Conservation (phyloP, 2,888 invertebrate genomes). For the Sipunculus nudus region DNA sequence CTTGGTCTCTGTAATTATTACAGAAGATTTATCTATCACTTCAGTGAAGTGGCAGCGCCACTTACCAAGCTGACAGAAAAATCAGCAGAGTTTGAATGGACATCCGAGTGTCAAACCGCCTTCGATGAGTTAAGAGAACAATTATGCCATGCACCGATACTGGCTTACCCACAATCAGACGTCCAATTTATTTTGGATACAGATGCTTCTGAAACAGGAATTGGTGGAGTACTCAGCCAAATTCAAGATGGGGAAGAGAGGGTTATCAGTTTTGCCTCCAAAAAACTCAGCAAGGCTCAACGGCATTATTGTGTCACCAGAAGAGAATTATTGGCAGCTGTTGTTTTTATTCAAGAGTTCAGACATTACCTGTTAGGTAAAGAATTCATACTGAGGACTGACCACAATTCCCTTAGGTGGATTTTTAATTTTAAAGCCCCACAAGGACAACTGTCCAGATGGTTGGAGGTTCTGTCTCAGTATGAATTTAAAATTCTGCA, state of each 20-base stretch:
- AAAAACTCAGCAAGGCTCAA: not conserved
- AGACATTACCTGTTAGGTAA: not conserved
- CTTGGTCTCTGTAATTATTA: no score
- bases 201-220: not conserved
- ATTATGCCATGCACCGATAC: no score
- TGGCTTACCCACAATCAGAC: no score
- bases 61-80: no score
- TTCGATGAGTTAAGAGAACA: no score
- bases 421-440: not conserved
- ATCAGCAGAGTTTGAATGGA: no score
- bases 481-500: slow-evolving; percentile 1
- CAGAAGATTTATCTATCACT: no score
- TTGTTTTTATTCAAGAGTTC: not conserved
- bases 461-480: not conserved
- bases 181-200: no score
- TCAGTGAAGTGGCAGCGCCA: no score
- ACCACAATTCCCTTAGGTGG: not conserved
- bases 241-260: not conserved
- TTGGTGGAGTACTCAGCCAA: not conserved
- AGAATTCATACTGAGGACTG: not conserved
- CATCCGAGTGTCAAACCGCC: no score
- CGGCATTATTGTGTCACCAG: not conserved
- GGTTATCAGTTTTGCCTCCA: not conserved
- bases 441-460: not conserved
- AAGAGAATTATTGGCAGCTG: not conserved